Percentiles rank a stretch among this genome's conserved stretches.
Conservation (phyloP, 2,113 vertebrate species). For the Caranx ignobilis region DNA sequence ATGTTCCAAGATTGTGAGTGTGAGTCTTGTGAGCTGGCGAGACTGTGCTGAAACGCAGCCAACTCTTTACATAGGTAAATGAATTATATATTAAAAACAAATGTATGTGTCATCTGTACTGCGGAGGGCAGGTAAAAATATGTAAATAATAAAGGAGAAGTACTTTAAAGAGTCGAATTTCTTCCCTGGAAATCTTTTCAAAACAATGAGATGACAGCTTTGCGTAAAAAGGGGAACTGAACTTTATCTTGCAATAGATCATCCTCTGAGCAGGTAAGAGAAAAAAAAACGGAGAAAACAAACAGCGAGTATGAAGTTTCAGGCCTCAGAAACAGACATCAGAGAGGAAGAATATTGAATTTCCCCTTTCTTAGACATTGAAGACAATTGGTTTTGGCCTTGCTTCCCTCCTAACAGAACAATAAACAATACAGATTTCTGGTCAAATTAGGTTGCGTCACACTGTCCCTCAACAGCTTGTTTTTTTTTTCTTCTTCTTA, state of each 20-base stretch:
- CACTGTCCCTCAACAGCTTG: constrained; percentile 9
- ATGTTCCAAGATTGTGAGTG: constrained; percentile 37
- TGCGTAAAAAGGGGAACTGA: constrained; percentile 58
- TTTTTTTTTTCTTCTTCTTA: constrained; percentile 20
- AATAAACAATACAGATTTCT: constrained; percentile 59
- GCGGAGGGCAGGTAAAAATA: background rate
- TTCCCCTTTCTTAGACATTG: constrained; percentile 71
- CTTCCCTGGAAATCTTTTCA: constrained; percentile 44
- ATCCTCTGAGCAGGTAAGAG: constrained; percentile 33
- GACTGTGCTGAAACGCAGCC: background rate
- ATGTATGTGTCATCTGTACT: background rate
- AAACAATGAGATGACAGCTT: constrained; percentile 49
- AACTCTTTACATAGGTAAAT: background rate
- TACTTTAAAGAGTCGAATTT: background rate
- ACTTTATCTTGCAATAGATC: constrained; percentile 55
- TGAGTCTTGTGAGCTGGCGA: constrained; percentile 16
- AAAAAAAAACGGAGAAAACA: constrained; percentile 19
- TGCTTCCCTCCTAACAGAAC: constrained; percentile 66
- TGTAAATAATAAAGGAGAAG: constrained; percentile 53
- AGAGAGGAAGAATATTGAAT: constrained; percentile 69
- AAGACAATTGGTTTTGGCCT: constrained; percentile 58
- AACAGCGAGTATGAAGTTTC: background rate
- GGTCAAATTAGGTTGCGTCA: constrained; percentile 21
- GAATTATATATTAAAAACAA: background rate
- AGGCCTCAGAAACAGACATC: constrained; percentile 43